These are phyloP conservation scores for Emydoidea blandingii DNA, from an alignment of 2,797 vertebrate genomes.

Conservation along the genomic window DNA sequence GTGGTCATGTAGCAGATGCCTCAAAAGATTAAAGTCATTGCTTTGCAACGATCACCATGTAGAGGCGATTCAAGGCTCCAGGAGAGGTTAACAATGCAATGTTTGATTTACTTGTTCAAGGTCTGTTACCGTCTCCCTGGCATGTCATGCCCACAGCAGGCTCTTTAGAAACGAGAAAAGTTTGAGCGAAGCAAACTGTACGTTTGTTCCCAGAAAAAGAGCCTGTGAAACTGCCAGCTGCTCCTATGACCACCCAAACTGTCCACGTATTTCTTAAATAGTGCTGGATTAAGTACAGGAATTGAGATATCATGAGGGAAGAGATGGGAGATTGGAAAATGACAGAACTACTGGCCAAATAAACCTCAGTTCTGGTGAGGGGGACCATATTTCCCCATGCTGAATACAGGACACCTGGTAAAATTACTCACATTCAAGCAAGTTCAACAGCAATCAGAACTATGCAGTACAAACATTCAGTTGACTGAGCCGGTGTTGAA, in stretches of 20 bases:
- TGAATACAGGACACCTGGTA: no score
- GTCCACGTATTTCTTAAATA: slow-evolving; percentile 16
- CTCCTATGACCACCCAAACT: slow-evolving; percentile 54
- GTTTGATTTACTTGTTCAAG: fast-evolving
- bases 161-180: not conserved
- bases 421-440: no score
- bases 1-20: not conserved
- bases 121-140: not conserved
- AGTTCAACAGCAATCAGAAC: no score
- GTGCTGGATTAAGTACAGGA: slow-evolving; percentile 28
- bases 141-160: fast-evolving
- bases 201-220: not conserved
- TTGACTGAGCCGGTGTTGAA: no score
- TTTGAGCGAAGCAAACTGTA: not conserved
- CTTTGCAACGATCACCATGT: not conserved
- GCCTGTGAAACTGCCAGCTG: not conserved
- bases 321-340: not conserved
- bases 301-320: not conserved
- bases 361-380: not conserved
- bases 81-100: not conserved
- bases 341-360: slow-evolving; percentile 37
- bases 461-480: no score
- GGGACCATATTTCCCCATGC: no score
- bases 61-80: not conserved
- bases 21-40: not conserved